Conservation (phyloP, 2,797 vertebrate genomes). For the Cossypha caffra region DNA sequence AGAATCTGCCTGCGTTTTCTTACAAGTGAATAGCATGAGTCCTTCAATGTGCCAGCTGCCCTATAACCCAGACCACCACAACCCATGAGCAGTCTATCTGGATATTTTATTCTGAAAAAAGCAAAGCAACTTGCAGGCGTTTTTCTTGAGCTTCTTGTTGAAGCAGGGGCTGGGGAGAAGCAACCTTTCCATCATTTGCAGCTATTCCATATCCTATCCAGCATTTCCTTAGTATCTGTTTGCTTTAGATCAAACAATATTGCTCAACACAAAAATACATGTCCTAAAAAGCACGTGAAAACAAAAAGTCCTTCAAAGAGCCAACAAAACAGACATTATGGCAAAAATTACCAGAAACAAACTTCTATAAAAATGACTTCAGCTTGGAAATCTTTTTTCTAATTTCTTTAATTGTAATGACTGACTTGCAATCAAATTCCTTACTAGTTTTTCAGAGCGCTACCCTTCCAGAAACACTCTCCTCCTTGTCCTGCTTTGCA, state of each 20-base stretch:
- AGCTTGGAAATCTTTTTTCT: not conserved
- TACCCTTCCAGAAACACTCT: not conserved
- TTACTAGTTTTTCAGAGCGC: not conserved
- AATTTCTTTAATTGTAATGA: not conserved
- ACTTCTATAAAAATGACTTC: not conserved
- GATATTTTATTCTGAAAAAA: not conserved
- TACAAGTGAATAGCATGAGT: not conserved
- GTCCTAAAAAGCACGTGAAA: not conserved
- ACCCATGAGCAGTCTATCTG: not conserved
- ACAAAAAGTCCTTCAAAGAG: not conserved
- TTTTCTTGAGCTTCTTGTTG: not conserved
- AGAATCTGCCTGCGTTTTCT: not conserved
- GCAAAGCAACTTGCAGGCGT: not conserved
- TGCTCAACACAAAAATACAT: not conserved
- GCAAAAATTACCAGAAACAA: not conserved
- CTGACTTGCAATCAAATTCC: not conserved
- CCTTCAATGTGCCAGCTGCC: not conserved
- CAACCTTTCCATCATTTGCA: not conserved
- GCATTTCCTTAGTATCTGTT: not conserved
- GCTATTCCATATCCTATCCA: not conserved
- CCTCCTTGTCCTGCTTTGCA: not conserved
- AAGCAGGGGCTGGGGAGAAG: not conserved
- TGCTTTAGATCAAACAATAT: not conserved
- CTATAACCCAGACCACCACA: not conserved
- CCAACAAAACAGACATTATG: not conserved